phyloP scores from a whole-genome alignment of 2,888 invertebrate species.

The Aleiodes testaceus region DNA sequence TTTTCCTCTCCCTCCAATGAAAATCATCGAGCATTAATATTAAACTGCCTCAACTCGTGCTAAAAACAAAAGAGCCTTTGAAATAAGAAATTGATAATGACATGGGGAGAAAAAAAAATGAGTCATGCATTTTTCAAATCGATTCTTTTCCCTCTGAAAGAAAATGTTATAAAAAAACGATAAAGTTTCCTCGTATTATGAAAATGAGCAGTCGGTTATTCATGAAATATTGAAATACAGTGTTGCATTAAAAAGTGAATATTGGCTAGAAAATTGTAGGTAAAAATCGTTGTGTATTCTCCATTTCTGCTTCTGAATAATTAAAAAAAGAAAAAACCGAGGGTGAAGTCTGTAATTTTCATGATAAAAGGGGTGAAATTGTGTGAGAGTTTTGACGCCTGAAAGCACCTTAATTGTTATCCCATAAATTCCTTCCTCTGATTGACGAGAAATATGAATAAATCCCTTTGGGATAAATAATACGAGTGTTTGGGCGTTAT shows the following conservation, averaged over 20 bases:
- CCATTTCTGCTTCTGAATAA: neutral
- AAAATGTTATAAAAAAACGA: neutral
- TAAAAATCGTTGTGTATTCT: constrained; percentile 10
- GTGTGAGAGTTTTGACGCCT: constrained; percentile 32
- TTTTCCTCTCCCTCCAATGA: too few relatives aligned
- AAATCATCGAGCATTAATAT: too few relatives aligned
- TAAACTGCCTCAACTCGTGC: neutral
- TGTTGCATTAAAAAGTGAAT: constrained; percentile 9
- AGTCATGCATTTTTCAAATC: constrained; percentile 24
- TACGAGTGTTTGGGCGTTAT: constrained; percentile 13
- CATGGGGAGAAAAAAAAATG: neutral
- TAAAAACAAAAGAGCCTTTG: neutral
- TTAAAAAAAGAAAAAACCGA: neutral
- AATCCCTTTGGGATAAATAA: constrained; percentile 10
- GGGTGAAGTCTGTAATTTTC: constrained; percentile 9
- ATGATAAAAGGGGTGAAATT: constrained; percentile 4
- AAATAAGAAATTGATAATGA: too few relatives aligned
- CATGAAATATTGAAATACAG: constrained; percentile 26
- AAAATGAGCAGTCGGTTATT: constrained; percentile 29
- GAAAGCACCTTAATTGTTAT: too few relatives aligned
- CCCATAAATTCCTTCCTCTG: too few relatives aligned
- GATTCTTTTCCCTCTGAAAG: neutral
- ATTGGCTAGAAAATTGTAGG: constrained; percentile 29
- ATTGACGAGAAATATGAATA: constrained; percentile 13
- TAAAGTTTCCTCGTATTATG: constrained; percentile 18